A percentile compares a stretch with the other conserved stretches of the same genome.
Evolutionary conservation across 2,888 invertebrate species (phyloP).

Genomic region (Calameuta filiformis): DNA sequence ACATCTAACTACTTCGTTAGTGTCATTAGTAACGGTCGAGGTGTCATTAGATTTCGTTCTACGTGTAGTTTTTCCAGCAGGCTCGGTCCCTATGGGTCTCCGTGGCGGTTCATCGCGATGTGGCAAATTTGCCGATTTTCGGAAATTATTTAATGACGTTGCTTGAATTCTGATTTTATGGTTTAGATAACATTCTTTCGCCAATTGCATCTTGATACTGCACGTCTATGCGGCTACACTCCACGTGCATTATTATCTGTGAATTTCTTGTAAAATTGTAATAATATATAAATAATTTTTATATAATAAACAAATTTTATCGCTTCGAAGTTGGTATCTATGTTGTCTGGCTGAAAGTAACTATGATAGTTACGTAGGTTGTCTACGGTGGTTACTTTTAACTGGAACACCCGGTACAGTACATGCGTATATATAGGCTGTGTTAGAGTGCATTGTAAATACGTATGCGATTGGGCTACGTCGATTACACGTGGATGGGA

Average conservation of each 20-base stretch:
- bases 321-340: background rate
- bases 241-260: background rate
- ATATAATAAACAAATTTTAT: background rate
- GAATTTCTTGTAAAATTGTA: background rate
- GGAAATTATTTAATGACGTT: background rate
- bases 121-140: background rate
- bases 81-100: background rate
- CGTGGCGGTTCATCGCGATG: background rate
- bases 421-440: background rate
- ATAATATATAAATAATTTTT: background rate
- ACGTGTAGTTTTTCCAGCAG: conserved; percentile 55
- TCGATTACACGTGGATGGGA: background rate
- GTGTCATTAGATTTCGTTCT: conserved; percentile 65
- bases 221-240: background rate
- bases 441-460: background rate
- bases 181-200: background rate
- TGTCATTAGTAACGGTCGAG: conserved; percentile 65
- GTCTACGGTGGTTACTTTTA: background rate
- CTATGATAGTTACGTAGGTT: too few species aligned
- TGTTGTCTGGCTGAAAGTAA: background rate
- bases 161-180: background rate
- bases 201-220: background rate
- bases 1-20: conserved; percentile 66
- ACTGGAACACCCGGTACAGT: background rate
- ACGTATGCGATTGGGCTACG: background rate